These are phyloP conservation scores for Ephialtes manifestator DNA, from an alignment of 2,888 invertebrate genomes.

Conservation along the genomic window DNA sequence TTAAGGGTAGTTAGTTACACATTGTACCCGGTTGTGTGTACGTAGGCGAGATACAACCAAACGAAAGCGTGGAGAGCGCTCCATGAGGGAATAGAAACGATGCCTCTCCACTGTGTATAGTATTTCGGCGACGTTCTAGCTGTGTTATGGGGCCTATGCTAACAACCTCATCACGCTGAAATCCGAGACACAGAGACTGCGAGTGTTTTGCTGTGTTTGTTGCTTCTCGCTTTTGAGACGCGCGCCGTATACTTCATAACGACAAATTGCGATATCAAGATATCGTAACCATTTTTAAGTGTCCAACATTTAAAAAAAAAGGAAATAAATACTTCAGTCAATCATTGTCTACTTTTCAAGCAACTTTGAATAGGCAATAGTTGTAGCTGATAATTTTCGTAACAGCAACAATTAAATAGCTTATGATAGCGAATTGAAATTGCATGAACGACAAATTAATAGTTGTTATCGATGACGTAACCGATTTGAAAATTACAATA, in stretches of 20 bases:
- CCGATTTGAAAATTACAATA: too few species aligned
- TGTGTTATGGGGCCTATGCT: constrained; percentile 50
- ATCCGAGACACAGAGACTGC: constrained; percentile 23
- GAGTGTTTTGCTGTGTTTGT: constrained; percentile 41
- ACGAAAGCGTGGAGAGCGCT: constrained; percentile 62
- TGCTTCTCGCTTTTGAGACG: constrained; percentile 37
- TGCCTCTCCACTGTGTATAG: constrained; percentile 70
- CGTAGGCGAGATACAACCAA: constrained; percentile 69
- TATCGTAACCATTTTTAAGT: constrained; percentile 10
- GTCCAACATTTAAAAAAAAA: constrained; percentile 9
- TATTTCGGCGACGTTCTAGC: constrained; percentile 44
- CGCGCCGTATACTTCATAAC: not conserved
- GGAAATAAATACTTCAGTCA: not conserved
- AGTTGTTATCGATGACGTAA: too few species aligned
- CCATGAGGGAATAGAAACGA: constrained; percentile 66
- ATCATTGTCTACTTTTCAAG: too few species aligned
- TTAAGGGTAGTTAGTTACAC: constrained; percentile 71
- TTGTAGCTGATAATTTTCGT: too few species aligned
- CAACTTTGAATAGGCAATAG: too few species aligned
- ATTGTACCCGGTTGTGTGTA: constrained; percentile 68
- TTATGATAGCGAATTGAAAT: too few species aligned
- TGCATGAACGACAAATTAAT: too few species aligned
- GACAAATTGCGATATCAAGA: constrained; percentile 1
- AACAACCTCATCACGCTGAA: constrained; percentile 49
- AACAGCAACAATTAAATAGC: too few species aligned